Percentiles rank a stretch among this genome's conserved stretches.
These are phyloP conservation scores for Phrynocephalus forsythii DNA, from an alignment of 2,797 vertebrate species.

Conservation along the genomic window DNA sequence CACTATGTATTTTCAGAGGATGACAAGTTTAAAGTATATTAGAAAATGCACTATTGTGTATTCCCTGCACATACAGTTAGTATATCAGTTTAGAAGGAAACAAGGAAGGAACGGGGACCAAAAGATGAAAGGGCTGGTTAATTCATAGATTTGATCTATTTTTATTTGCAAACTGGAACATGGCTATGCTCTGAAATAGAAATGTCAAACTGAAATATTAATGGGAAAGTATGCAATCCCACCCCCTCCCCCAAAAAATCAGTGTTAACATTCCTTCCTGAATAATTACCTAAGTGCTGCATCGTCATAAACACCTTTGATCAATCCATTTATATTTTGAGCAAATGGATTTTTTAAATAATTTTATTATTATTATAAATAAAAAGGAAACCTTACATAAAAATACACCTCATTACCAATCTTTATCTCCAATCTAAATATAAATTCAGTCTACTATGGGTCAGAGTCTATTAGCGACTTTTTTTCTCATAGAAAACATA, in stretches of 20 bases:
- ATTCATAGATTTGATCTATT: background rate
- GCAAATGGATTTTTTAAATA: background rate
- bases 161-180: background rate
- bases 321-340: background rate
- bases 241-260: background rate
- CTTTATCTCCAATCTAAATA: too few relatives aligned
- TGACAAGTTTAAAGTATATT: background rate
- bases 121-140: background rate
- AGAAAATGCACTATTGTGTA: background rate
- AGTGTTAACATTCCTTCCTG: background rate
- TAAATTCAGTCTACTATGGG: too few relatives aligned
- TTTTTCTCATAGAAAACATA: too few relatives aligned
- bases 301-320: background rate
- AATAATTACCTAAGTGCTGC: background rate
- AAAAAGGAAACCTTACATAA: too few relatives aligned
- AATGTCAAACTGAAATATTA: slow-evolving; percentile 24
- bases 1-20: slow-evolving; percentile 11
- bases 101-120: background rate
- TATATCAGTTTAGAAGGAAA: background rate
- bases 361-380: too few relatives aligned
- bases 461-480: too few relatives aligned
- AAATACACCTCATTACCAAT: too few relatives aligned
- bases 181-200: background rate
- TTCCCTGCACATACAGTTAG: background rate
- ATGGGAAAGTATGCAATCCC: background rate